These are phyloP conservation scores for Acestrorhynchus altus DNA, from an alignment of 2,797 vertebrate genomes.

Conservation along the genomic window DNA sequence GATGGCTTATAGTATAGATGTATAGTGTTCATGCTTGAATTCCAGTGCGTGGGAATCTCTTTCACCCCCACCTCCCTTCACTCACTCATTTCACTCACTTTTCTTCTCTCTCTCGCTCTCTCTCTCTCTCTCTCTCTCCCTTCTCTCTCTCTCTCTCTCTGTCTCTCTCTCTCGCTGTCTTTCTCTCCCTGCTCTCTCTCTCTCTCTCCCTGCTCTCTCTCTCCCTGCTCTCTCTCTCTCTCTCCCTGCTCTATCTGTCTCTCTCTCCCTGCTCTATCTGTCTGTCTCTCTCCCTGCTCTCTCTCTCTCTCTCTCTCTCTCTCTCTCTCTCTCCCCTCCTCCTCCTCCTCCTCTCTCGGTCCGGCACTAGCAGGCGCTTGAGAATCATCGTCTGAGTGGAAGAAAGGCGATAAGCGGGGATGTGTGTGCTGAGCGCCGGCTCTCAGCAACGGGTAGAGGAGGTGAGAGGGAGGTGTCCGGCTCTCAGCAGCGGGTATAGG, in stretches of 20 bases:
- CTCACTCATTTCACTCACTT: too few species aligned
- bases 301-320: not conserved
- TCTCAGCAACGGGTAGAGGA: not conserved
- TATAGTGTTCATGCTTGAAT: too few species aligned
- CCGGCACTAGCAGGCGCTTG: constrained; percentile 37
- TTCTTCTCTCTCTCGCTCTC: constrained; percentile 9
- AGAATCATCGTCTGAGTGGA: constrained; percentile 28
- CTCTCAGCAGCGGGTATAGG: not conserved
- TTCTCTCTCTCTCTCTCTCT: not conserved
- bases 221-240: not conserved
- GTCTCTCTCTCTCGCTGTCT: constrained; percentile 3
- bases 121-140: not conserved
- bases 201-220: too few species aligned
- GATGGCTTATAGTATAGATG: not conserved
- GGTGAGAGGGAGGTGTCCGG: not conserved
- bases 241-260: too few species aligned
- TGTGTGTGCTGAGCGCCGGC: constrained; percentile 11
- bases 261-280: not conserved
- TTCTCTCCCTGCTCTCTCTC: constrained; percentile 1
- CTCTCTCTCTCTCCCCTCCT: too few species aligned
- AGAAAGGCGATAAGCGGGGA: constrained; percentile 9
- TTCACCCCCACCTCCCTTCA: too few species aligned
- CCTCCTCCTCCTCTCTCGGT: not conserved
- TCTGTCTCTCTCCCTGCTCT: not conserved
- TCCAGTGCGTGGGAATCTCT: constrained; percentile 70